Conservation (phyloP, 2,113 vertebrate species). For the Xiphophorus hellerii region DNA sequence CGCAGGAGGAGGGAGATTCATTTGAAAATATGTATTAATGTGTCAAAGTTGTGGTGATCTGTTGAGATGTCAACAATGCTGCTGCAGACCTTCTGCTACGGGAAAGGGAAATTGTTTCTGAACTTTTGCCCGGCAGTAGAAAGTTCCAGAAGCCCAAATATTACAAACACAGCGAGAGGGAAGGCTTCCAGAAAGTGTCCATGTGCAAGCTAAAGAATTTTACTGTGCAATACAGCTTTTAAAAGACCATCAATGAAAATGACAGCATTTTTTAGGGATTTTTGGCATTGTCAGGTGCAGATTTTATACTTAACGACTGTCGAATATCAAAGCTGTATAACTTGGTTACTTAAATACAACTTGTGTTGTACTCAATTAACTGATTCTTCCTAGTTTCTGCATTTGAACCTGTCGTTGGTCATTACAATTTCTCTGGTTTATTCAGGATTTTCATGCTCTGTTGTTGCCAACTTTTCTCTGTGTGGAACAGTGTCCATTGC, state of each 20-base stretch:
- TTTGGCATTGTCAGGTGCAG: no score
- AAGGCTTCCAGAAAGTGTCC: neutral
- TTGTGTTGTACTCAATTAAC: neutral
- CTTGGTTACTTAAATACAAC: no score
- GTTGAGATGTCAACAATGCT: constrained; percentile 11
- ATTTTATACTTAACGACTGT: no score
- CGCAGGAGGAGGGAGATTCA: constrained; percentile 43
- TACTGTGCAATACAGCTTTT: neutral
- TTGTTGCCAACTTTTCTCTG: no score
- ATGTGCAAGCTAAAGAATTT: neutral
- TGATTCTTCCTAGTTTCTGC: no score
- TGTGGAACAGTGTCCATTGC: no score
- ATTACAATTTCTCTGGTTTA: no score
- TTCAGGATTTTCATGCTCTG: no score
- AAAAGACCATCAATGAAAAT: neutral
- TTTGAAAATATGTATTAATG: constrained; percentile 16
- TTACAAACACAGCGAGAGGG: neutral
- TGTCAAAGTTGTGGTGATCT: constrained; percentile 22
- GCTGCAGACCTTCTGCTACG: neutral
- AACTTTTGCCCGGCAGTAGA: neutral
- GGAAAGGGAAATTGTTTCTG: neutral
- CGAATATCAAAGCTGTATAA: no score
- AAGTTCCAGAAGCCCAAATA: neutral
- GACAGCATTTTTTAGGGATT: no score
- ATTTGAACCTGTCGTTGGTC: no score